Evolutionary conservation across 1,140 invertebrate species (phyloP), one percentile per base, ranked within the genome.

Genomic region (Drosophila dunni): DNA sequence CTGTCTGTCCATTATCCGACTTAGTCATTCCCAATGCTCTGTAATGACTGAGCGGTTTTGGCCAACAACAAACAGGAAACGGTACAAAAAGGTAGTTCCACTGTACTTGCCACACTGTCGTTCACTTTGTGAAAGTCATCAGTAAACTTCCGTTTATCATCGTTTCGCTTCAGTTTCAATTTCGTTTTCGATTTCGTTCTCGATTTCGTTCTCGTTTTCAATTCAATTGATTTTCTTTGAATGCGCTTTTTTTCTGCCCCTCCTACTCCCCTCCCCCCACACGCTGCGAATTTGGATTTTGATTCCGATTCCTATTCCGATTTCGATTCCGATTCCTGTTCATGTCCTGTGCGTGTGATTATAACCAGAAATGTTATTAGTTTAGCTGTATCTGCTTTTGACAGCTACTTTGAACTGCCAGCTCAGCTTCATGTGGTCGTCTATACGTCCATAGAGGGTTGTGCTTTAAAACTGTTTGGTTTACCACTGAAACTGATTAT

Each of bases 281-380:
- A 11, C 29, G n/a, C 0, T 34, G n/a, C 46, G 40, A n/a, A 17
- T 34, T 67, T 60, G 44, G 36, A 7, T 60, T 17, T 24, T 44
- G 40, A 20, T 13, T 46, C n/a, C 10, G 24, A 17, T 15, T 46
- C n/a, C 10, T 15, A 17, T 15, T 62, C 24, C 9, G 53, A 36
- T 67, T 8, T 17, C 10, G 46, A 33, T 46, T 45, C 20, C 7
- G 50, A 36, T 40, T 50, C 9, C n/a, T 10, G 36, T 45, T 4
- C 20, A 13, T 24, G 29, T 36, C 42, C 44, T 54, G 20, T 34
- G 64, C 67, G 45, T 63, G 60, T 57, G 76, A 76, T 80, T 80
- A 83, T 81, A 29, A 29, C 24, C 68, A 74, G 61, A 60, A 74
- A 70, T 65, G 69, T 78, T 85, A 78, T 84, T 84, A 84, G 81